Base-by-base conservation (phyloP, 1,140 invertebrate genomes). In the Acyrthosiphon pisum region DNA sequence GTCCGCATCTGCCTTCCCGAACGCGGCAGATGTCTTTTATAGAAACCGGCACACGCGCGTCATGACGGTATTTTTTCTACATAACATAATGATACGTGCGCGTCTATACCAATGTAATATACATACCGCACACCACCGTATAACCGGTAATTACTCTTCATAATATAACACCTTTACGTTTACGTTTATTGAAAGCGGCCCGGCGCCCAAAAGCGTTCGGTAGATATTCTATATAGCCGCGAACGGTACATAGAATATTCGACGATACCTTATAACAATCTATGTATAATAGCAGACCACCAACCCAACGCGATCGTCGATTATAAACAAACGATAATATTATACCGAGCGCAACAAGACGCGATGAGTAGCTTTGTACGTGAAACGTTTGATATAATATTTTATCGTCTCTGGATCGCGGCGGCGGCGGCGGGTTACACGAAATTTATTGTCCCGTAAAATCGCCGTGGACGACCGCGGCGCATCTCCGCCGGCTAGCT, bases 11-110 rank as follows among this genome's bases (percentile, higher is more conserved):
- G 91, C 91, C 76, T 93, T 93, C 23, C 18, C 91, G 26, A 56
- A 93, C 37, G 76, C 14, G 91, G 91, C 91, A 93, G 91, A 93
- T 93, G 91, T 93, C 91, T 93, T 93, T 93, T 86, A 48, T 84
- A 35, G 48, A 93, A 23, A 56, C 88, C 30, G 81, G 91, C 91
- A 84, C 91, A 84, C 91, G 91, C 91, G 91, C 48, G 90, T 50
- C 30, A 83, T 83, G 68, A 92, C 23, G n/a, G 91, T 83, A 41
- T 86, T 93, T 83, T 83, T 90, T 90, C 26, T 37, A 26, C 20
- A 14, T 84, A 53, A 53, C 22, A 41, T 81, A 83, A 76, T 76
- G 30, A 37, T 48, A 35, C 87, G 87, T 41, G 87, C 50, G 22
- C 20, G 87, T 89, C 35, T 89, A 68, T 44, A n/a, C 26, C 50